phyloP scores from a whole-genome alignment of 2,113 vertebrate species.

The Panthera tigris region DNA sequence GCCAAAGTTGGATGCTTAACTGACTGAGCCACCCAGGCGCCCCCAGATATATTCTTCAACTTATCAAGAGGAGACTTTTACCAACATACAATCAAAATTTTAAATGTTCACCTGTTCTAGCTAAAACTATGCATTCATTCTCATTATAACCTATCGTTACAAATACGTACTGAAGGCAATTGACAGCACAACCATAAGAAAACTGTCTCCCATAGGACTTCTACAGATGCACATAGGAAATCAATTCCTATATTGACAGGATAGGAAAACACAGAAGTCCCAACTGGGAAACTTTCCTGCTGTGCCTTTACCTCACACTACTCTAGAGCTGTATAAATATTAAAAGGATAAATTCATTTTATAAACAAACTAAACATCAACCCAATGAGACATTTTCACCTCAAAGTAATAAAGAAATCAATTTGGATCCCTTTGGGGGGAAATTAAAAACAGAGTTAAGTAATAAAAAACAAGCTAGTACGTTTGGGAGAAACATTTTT shows the following conservation, averaged over 20 bases:
- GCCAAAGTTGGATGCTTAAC: too few species aligned
- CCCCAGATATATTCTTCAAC: conserved; percentile 31
- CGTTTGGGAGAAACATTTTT: conserved; percentile 32
- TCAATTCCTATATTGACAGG: conserved; percentile 72
- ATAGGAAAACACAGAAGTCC: conserved; percentile 59
- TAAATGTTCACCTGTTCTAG: conserved; percentile 58
- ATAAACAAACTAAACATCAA: conserved; percentile 33
- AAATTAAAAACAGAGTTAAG: conserved; percentile 51
- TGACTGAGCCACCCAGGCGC: too few species aligned
- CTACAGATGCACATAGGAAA: conserved; percentile 71
- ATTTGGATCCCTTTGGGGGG: background rate
- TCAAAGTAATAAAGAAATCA: conserved; percentile 42
- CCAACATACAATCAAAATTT: conserved; percentile 39
- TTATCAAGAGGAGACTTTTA: conserved; percentile 37
- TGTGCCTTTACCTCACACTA: conserved; percentile 55
- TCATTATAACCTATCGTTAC: conserved; percentile 39
- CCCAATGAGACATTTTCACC: conserved; percentile 12
- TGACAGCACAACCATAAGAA: conserved; percentile 59
- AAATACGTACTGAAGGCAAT: conserved; percentile 31
- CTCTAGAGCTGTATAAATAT: conserved; percentile 50
- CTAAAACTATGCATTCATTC: conserved; percentile 17
- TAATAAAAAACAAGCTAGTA: background rate
- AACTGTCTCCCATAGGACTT: conserved; percentile 61
- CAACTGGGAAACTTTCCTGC: conserved; percentile 37
- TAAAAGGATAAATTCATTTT: conserved; percentile 55